Base-by-base conservation (phyloP, 2,888 invertebrate species). In the Melanotus villosus region DNA sequence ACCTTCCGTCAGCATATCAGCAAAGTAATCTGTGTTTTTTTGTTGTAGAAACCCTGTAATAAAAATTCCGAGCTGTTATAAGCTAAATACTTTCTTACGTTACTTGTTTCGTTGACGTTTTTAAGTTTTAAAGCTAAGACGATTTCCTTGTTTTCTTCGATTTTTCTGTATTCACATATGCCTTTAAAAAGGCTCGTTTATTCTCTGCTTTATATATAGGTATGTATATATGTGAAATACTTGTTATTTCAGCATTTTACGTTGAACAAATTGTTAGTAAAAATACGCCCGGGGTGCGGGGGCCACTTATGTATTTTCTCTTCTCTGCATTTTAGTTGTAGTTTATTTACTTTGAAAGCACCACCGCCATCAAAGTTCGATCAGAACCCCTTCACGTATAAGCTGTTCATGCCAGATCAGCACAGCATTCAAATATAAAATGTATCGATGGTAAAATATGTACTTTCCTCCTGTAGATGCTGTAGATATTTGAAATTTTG, bases 371-470 rank as follows among this genome's bases (percentile, higher is more conserved):
- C 56, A 19, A 56, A 56, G 19, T 34, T 34, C 26, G 3, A 43
- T 45, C 41, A n/a, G 3, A 5, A 14, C 1, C 16, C 19, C 34
- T 21, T 41, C 19, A 12, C n/a, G 43, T 43, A 30, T 43, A 43
- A 18, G 45, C 19, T 36, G 34, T 34, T 32, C 32, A 59, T 10
- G 59, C 34, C 34, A 60, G 60, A 60, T 60, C 47, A 60, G 60
- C 47, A 45, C 14, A 34, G 47, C 60, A 47, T 12, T 18, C 60
- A 18, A 26, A 34, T 19, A 47, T 65, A 56, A 54, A 47, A 57
- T 65, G 47, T 57, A 57, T 65, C 56, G 57, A 57, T 65, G 43
- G 65, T 65, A 57, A 65, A 65, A 57, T 60, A 43, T 56, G 56
- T 56, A 56, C 47, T 60, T 34, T 56, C 18, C 14, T 19, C 21